Evolutionary conservation across 2,797 vertebrate species (phyloP).

Genomic region (Siniperca scherzeri): DNA sequence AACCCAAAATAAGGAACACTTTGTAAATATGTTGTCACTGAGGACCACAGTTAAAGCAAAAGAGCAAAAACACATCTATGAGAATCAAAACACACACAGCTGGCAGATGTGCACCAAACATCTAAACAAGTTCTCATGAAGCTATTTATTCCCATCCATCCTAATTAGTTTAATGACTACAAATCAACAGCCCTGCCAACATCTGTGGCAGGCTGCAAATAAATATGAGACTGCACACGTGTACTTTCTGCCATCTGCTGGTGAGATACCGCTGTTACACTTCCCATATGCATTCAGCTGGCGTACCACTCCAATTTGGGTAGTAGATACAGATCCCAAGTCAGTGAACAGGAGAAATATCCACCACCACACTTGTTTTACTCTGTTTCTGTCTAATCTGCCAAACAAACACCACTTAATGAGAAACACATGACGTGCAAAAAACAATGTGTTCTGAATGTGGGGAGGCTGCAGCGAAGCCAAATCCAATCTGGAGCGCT

Average conservation of each 20-base stretch:
- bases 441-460: conserved; percentile 52
- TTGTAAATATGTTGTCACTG: background rate
- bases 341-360: conserved; percentile 12
- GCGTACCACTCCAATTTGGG: background rate
- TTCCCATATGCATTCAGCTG: conserved; percentile 1
- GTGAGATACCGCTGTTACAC: conserved; percentile 42
- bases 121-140: conserved; percentile 20
- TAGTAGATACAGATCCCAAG: conserved; percentile 4
- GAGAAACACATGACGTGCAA: conserved; percentile 54
- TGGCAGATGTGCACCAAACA: conserved; percentile 43
- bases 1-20: background rate
- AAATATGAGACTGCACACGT: background rate
- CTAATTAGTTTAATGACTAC: conserved; percentile 41
- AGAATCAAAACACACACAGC: conserved; percentile 30
- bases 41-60: conserved; percentile 2
- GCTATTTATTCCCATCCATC: conserved; percentile 20
- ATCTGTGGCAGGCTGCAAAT: conserved; percentile 28
- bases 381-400: conserved; percentile 6
- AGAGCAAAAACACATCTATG: background rate
- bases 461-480: conserved; percentile 21
- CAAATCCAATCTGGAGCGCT: conserved; percentile 35
- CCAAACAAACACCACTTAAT: conserved; percentile 49
- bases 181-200: conserved; percentile 37
- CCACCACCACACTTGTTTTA: background rate
- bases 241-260: conserved; percentile 83